Base-by-base conservation (phyloP, 1,140 invertebrate species). In the Euura lappo region DNA sequence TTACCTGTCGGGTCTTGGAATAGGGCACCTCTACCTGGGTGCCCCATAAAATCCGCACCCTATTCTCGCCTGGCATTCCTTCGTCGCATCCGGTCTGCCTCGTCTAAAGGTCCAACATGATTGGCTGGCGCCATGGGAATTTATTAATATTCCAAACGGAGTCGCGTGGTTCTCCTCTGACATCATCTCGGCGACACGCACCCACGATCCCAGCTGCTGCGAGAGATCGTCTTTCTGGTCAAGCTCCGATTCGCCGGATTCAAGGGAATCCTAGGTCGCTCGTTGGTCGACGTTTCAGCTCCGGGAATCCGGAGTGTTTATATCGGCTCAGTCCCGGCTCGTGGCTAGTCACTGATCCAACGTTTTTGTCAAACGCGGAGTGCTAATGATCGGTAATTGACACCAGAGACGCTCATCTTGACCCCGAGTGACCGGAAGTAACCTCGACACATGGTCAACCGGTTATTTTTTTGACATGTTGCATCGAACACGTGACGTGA, bases 151-250 rank as follows among this genome's bases (percentile, higher is more conserved):
- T 60, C 51, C 51, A 60, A 60, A 60, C 51, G 28, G 8, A 60
- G 51, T 60, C 51, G 51, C 51, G 51, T 11, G 51, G 3, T n/a
- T 60, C 51, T 60, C 51, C 5, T 60, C 51, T 60, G 51, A 60
- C 51, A 60, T 60, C 51, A 60, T 60, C 51, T 60, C 51, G 51
- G 8, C 51, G 51, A 60, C 51, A 60, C 51, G 51, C 51, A 60
- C 51, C 51, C 51, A 60, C 51, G 51, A 60, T 60, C 51, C 51
- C 28, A 28, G 28, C 51, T 11, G 51, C 51, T 60, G 51, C 51
- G 51, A n/a, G 51, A 60, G 51, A 60, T 60, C 51, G 51, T 60
- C 51, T 60, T 60, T 60, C 51, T 60, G 6, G 3, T n/a, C 51
- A 60, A 60, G 51, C 51, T n/a, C 51, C 51, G 51, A 60, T 60